A percentile compares a stretch with the other conserved stretches of the same genome.
Evolutionary conservation across 2,888 invertebrate genomes (phyloP).

Genomic region (Gastracanthus pulcherrimus): DNA sequence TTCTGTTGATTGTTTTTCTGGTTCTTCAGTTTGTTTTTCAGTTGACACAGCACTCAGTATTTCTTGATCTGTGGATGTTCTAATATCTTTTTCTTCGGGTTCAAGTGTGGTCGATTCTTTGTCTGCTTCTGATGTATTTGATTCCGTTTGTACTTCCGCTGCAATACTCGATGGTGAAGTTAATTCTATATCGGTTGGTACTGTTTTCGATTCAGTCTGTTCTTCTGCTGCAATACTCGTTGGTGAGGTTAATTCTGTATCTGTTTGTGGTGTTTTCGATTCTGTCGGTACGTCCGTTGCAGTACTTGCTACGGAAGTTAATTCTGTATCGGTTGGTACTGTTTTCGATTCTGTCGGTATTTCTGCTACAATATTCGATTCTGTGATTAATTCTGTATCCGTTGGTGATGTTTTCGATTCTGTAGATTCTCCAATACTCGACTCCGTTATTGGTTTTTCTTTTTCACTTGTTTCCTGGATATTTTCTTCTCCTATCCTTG

Average conservation of each 20-base stretch:
- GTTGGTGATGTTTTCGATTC: conserved; percentile 42
- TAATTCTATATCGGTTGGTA: neutral
- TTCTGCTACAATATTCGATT: neutral
- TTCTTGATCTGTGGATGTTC: conserved; percentile 32
- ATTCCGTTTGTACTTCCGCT: conserved; percentile 48
- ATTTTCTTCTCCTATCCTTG: neutral
- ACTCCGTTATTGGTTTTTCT: conserved; percentile 49
- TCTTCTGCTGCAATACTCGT: neutral
- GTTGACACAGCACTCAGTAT: neutral
- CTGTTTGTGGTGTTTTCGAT: conserved; percentile 28
- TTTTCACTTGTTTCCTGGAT: conserved; percentile 13
- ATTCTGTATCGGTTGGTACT: neutral
- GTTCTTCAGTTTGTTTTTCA: conserved; percentile 30
- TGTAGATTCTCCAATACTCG: conserved; percentile 28
- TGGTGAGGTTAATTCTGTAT: conserved; percentile 9
- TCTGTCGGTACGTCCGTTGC: conserved; percentile 46
- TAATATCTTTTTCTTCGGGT: conserved; percentile 34
- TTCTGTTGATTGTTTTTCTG: conserved; percentile 17
- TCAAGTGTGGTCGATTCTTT: neutral
- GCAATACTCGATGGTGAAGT: neutral
- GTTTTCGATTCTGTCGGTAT: neutral
- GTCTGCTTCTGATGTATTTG: conserved; percentile 32
- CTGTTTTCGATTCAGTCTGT: neutral
- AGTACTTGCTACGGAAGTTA: neutral
- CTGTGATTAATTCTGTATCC: conserved; percentile 12